phyloP scores from a whole-genome alignment of 1,140 invertebrate species.

The Bursaphelenchus mucronatus region DNA sequence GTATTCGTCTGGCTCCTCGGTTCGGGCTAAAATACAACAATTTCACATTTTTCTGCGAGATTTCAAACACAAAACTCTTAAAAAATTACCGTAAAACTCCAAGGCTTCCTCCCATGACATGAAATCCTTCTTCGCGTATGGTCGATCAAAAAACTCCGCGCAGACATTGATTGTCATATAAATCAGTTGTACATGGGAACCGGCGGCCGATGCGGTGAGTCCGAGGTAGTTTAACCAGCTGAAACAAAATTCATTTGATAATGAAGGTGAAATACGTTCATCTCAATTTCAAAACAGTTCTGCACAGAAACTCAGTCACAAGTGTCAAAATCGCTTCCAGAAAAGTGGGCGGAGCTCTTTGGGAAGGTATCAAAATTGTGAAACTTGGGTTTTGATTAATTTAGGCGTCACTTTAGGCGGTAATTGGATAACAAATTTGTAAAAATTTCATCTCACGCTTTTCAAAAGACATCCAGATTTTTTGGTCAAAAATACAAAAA shows the following conservation, averaged over 20 bases:
- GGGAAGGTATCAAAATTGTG: too few species aligned
- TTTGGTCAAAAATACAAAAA: too few species aligned
- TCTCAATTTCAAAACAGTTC: neutral
- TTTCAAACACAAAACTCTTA: slow-evolving; percentile 23
- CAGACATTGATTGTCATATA: slow-evolving; percentile 38
- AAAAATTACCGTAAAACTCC: slow-evolving; percentile 26
- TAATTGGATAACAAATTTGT: neutral
- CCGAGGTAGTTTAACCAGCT: slow-evolving; percentile 29
- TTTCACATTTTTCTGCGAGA: neutral
- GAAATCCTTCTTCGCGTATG: slow-evolving; percentile 29
- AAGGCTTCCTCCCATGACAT: slow-evolving; percentile 25
- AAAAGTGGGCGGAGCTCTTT: too few species aligned
- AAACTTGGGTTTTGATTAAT: too few species aligned
- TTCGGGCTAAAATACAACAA: slow-evolving; percentile 25
- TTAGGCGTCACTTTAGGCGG: too few species aligned
- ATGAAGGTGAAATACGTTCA: slow-evolving; percentile 10
- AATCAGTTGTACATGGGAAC: slow-evolving; percentile 25
- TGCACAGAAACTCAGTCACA: too few species aligned
- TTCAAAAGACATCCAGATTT: too few species aligned
- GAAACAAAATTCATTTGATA: neutral
- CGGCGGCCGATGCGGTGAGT: neutral
- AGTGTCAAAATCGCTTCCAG: too few species aligned
- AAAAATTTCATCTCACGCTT: too few species aligned
- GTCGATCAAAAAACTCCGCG: slow-evolving; percentile 32
- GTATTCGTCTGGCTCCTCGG: slow-evolving; percentile 32